These are phyloP conservation scores for Chrysemys picta DNA, from an alignment of 2,113 vertebrate species.

Conservation along the genomic window DNA sequence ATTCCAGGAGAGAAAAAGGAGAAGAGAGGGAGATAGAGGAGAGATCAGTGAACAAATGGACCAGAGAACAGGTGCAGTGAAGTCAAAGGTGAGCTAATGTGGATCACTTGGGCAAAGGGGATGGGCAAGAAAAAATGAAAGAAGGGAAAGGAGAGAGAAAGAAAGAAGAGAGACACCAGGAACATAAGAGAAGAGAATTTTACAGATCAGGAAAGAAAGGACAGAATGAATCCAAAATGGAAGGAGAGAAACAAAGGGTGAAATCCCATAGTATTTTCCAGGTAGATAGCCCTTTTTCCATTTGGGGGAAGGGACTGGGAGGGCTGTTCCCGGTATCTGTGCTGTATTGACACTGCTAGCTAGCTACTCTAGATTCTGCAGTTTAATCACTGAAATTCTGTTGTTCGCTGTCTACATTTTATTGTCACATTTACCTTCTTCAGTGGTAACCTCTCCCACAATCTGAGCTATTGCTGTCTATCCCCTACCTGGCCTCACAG, in stretches of 20 bases:
- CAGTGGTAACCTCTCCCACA: neutral
- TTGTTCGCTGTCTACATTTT: slow-evolving; percentile 26
- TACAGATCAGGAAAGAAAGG: neutral
- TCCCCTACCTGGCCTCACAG: slow-evolving; percentile 29
- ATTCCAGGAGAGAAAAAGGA: neutral
- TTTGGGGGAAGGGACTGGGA: neutral
- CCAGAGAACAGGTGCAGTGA: neutral
- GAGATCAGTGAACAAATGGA: neutral
- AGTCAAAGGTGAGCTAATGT: neutral
- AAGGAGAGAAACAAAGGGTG: neutral
- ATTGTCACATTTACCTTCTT: neutral
- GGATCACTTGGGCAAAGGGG: neutral
- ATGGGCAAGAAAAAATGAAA: neutral
- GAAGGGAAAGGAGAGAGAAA: neutral
- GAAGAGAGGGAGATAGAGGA: neutral
- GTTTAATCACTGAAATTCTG: neutral
- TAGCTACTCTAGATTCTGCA: neutral
- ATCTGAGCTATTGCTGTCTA: slow-evolving; percentile 7
- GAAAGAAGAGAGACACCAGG: neutral
- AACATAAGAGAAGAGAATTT: neutral
- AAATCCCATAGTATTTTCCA: neutral
- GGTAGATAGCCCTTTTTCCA: rapidly evolving
- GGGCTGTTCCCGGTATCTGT: neutral
- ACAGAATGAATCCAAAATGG: neutral
- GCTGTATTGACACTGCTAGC: neutral